These are phyloP conservation scores for Myoxocephalus aenaeus DNA, from an alignment of 2,797 vertebrate species.

Conservation along the genomic window DNA sequence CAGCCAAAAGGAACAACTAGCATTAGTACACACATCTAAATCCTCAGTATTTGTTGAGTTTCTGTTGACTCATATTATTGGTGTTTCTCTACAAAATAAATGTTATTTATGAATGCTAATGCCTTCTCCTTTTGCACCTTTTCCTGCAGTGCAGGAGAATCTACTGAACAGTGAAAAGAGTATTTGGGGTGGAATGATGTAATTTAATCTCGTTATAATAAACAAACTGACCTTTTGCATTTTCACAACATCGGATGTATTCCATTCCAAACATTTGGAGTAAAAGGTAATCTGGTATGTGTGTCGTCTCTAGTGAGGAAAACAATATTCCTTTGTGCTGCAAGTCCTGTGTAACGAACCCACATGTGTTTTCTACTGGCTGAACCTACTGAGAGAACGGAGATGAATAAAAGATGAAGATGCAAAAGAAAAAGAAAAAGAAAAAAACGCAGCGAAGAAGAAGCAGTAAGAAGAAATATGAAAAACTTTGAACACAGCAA, in stretches of 20 bases:
- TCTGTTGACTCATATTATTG: background rate
- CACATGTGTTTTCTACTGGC: constrained; percentile 51
- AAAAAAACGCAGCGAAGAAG: constrained; percentile 1
- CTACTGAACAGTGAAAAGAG: background rate
- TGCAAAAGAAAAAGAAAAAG: constrained; percentile 23
- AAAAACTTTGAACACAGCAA: constrained; percentile 58
- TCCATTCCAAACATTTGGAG: constrained; percentile 9
- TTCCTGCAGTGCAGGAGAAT: background rate
- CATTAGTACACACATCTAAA: background rate
- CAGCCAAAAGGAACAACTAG: background rate
- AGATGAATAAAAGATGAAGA: constrained; percentile 75
- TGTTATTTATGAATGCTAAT: background rate
- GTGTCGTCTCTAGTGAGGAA: constrained; percentile 30
- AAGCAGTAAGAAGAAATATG: background rate
- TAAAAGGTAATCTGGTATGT: constrained; percentile 2
- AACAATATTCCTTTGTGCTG: constrained; percentile 56
- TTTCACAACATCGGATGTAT: background rate
- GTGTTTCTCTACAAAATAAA: background rate
- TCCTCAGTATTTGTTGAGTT: background rate
- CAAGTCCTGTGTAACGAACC: constrained; percentile 52
- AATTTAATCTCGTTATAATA: background rate
- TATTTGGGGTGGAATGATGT: background rate
- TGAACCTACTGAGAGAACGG: constrained; percentile 57
- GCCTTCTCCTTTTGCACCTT: background rate
- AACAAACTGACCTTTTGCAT: background rate